phyloP scores from a whole-genome alignment of 2,797 vertebrate genomes.

The Danio tinwini region DNA sequence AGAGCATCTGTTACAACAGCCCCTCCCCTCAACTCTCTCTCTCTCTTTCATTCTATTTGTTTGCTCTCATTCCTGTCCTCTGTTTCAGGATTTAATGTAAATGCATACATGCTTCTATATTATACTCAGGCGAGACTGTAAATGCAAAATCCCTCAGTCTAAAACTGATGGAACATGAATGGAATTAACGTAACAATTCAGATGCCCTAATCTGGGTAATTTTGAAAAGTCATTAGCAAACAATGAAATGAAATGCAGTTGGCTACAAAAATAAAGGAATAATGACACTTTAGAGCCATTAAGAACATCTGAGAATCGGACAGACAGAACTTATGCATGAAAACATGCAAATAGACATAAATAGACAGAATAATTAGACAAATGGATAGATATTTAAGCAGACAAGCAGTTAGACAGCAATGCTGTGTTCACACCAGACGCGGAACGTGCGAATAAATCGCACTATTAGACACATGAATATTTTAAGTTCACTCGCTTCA shows the following conservation, averaged over 20 bases:
- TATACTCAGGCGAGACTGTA: background rate
- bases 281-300: background rate
- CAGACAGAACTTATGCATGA: background rate
- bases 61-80: conserved; percentile 5
- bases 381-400: too few species aligned
- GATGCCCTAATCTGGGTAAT: background rate
- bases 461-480: too few species aligned
- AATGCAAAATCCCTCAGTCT: background rate
- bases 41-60: conserved; percentile 1
- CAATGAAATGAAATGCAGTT: background rate
- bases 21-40: conserved; percentile 25
- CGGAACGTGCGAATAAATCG: too few species aligned
- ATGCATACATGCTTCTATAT: background rate
- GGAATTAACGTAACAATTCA: background rate
- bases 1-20: conserved; percentile 34
- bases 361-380: too few species aligned
- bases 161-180: background rate
- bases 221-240: background rate
- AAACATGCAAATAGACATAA: background rate
- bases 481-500: too few species aligned
- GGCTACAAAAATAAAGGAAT: background rate
- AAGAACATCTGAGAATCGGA: background rate
- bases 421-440: too few species aligned
- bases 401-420: background rate
- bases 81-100: conserved; percentile 3